Evolutionary conservation across 92 coral and sea anemone species (phyloP).

Genomic region (Desmophyllum pertusum): DNA sequence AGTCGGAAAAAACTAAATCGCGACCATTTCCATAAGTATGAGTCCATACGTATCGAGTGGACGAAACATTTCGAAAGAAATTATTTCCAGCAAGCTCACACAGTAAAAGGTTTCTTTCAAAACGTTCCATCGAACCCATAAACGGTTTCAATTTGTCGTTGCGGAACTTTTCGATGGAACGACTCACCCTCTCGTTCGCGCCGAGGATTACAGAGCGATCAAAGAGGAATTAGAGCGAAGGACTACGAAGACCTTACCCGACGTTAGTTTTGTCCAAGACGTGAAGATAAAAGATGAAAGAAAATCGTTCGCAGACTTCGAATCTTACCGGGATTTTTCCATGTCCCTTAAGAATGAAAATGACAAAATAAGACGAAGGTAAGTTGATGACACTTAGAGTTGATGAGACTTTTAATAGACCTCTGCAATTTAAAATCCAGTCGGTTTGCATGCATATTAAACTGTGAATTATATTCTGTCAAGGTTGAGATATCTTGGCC

Average conservation of each 20-base stretch:
- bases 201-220: constrained; percentile 43
- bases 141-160: constrained; percentile 46
- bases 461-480: no score
- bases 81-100: not conserved
- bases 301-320: constrained; percentile 17
- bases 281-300: not conserved
- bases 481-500: not conserved
- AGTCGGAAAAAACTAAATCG: not conserved
- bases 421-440: no score
- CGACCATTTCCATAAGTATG: not conserved
- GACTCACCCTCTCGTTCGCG: constrained; percentile 47
- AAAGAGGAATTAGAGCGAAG: constrained; percentile 54
- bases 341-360: constrained; percentile 21
- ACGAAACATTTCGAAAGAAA: not conserved
- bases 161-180: constrained; percentile 58
- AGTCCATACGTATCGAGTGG: constrained; percentile 19
- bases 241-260: constrained; percentile 20
- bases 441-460: no score
- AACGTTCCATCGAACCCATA: constrained; percentile 49
- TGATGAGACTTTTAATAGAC: no score
- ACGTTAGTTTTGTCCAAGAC: constrained; percentile 26
- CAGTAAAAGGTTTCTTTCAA: constrained; percentile 50
- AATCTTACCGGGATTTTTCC: constrained; percentile 26
- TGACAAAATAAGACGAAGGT: constrained; percentile 36
- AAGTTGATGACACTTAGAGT: no score